Base-by-base conservation (phyloP, 2,113 vertebrate genomes). In the Cichladusa arquata region DNA sequence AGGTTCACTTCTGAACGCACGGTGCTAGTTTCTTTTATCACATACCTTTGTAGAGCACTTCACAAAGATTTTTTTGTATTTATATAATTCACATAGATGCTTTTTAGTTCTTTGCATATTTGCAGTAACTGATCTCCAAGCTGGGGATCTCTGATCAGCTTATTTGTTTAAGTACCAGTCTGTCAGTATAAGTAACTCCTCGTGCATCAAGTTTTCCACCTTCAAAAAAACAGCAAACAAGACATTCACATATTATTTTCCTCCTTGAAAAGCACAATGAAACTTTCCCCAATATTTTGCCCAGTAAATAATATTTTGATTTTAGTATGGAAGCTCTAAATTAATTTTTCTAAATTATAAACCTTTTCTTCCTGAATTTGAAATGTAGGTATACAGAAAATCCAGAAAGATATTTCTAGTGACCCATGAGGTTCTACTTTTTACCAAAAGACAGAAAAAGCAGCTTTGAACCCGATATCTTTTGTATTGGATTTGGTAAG, bases 111-210 rank as follows among this genome's bases (percentile, higher is more conserved):
- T 74, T 86, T 57, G 31, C 6, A 83, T 93, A 73, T 94, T 92
- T 95, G 56, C 38, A 81, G 38, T 83, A 83, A 81, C 42, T 76
- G 19, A 4, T 90, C 23, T 91, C n/a, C 62, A 70, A 38, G 29
- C 26, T 78, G 53, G 42, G 47, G 33, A 77, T 62, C 80, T 88
- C 57, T n/a, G 45, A 62, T 81, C 83, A 83, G 33, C 56, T 95
- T 95, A 66, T 83, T 90, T 94, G 70, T 78, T 80, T 86, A 92
- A 92, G 76, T 73, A 66, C 19, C 42, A 66, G 50, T n/a, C 53
- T 84, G 51, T 71, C 65, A 86, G 20, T 73, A 71, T 48, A 95
- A 88, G 80, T 60, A 90, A 73, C 6, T 4, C 9, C 33, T 62
- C 54, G 16, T 23, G 14, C 38, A 86, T 90, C 47, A 83, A 67